Conservation (phyloP, 2,888 invertebrate genomes). For the Xestia c-nigrum region DNA sequence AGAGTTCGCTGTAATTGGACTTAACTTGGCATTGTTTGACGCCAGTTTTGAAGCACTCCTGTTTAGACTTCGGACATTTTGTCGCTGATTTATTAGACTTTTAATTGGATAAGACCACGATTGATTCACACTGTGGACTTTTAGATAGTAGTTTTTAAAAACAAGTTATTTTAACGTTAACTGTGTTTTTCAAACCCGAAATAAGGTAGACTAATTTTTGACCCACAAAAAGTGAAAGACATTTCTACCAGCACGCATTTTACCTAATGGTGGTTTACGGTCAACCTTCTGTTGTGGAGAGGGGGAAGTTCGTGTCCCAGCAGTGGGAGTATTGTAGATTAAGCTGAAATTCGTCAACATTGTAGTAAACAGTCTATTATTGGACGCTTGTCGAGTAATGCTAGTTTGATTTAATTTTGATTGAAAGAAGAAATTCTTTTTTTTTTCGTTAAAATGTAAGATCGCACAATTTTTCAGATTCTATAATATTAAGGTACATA, state of each 20-base stretch:
- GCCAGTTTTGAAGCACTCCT: slow-evolving; percentile 75
- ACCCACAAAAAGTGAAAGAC: not conserved
- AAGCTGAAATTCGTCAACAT: not conserved
- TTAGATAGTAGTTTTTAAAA: not conserved
- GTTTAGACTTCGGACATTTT: slow-evolving; percentile 70
- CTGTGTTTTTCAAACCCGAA: not conserved
- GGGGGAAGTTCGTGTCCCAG: not conserved
- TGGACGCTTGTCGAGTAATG: not conserved
- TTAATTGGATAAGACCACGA: slow-evolving; percentile 65
- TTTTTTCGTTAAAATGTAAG: not conserved
- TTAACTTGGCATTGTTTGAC: slow-evolving; percentile 85
- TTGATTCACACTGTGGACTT: slow-evolving; percentile 27
- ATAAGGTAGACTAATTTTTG: not conserved
- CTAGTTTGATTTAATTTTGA: not conserved
- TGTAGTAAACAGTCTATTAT: not conserved
- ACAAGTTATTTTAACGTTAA: not conserved
- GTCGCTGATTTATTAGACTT: slow-evolving; percentile 72
- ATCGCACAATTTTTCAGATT: not conserved
- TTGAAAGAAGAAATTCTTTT: not conserved
- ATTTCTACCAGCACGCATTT: not conserved
- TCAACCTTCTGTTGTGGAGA: not conserved
- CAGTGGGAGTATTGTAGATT: not conserved
- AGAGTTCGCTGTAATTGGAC: slow-evolving; percentile 84
- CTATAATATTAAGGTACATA: not conserved
- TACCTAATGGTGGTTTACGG: not conserved